Percentiles rank a stretch among this genome's conserved stretches.
phyloP scores from a whole-genome alignment of 2,888 invertebrate species.

The Nymphalis c-album region DNA sequence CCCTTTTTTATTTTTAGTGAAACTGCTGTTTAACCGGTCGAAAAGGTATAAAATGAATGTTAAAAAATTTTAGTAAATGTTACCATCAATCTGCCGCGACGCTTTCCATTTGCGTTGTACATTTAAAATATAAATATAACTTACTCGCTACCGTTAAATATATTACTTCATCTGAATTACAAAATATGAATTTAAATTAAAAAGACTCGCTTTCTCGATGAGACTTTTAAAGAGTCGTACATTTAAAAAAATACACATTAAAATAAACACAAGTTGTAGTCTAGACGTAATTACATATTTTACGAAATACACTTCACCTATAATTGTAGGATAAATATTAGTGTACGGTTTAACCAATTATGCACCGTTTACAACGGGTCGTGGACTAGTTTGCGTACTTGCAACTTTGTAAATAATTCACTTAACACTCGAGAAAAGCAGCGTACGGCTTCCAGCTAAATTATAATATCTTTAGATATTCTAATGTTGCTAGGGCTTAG shows the following conservation, averaged over 20 bases:
- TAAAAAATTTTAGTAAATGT: slow-evolving; percentile 46
- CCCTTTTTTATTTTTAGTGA: slow-evolving; percentile 57
- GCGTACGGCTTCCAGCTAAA: slow-evolving; percentile 14
- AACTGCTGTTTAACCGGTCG: slow-evolving; percentile 60
- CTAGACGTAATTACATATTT: slow-evolving; percentile 29
- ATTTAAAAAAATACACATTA: slow-evolving; percentile 2
- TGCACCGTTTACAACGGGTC: slow-evolving; percentile 26
- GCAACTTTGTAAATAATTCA: slow-evolving; percentile 28
- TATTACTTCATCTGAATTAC: slow-evolving; percentile 2
- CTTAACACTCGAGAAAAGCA: slow-evolving; percentile 8
- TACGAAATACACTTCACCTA: slow-evolving; percentile 24
- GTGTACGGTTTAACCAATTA: slow-evolving; percentile 26
- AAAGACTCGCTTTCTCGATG: slow-evolving; percentile 1
- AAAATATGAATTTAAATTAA: slow-evolving; percentile 1
- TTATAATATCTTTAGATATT: slow-evolving; percentile 29
- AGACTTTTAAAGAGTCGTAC: slow-evolving; percentile 6
- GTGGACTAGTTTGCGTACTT: slow-evolving; percentile 24
- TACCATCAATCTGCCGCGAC: slow-evolving; percentile 43
- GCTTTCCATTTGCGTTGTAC: slow-evolving; percentile 17
- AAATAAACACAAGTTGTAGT: slow-evolving; percentile 15
- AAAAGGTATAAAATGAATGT: slow-evolving; percentile 52
- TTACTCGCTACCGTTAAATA: neutral
- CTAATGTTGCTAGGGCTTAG: no score
- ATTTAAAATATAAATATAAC: slow-evolving; percentile 9
- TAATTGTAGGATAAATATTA: slow-evolving; percentile 29